Base-by-base conservation (phyloP, 2,888 invertebrate species). In the Agrypnus murinus region DNA sequence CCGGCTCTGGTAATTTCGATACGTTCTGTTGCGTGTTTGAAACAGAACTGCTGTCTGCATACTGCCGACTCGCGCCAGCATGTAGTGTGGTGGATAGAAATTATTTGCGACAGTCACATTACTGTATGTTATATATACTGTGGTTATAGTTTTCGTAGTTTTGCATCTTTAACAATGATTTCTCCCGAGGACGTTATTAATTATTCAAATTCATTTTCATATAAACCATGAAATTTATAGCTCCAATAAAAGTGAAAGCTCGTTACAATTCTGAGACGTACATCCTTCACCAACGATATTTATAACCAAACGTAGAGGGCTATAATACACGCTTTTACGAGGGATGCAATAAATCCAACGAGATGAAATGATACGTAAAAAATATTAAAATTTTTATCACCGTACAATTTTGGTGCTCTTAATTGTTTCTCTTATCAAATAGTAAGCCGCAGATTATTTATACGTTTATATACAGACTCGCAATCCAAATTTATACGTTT, bases 331-430 rank as follows among this genome's bases (percentile, higher is more conserved):
- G 77, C 77, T 82, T 82, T 82, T 82, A 82, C 79, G 81, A 81
- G 78, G 80, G 75, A 74, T 76, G 80, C 79, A 79, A 83, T 84
- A 84, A 83, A 84, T 84, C 82, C 80, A 78, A 75, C 79, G 78
- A 79, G 82, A 81, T 84, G 83, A 83, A 82, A 84, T 80, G 79
- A 78, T 77, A 79, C 75, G 80, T 80, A 77, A 76, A 77, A 76
- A 79, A 80, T 80, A 78, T 80, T 80, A 80, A 76, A 78, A 78
- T 76, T 77, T 74, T 74, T 72, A 66, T 34, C 43, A 43, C 64
- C 50, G 14, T 38, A 32, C 43, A 58, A 65, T 12, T 70, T 59
- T 31, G 46, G 25, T 32, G 19, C 15, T 60, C 50, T 45, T 70
- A 70, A 70, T 70, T 70, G 60, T 60, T 70, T 70, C 31, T 53